Evolutionary conservation across 2,797 vertebrate genomes (phyloP).

Genomic region (Erpetoichthys calabaricus): DNA sequence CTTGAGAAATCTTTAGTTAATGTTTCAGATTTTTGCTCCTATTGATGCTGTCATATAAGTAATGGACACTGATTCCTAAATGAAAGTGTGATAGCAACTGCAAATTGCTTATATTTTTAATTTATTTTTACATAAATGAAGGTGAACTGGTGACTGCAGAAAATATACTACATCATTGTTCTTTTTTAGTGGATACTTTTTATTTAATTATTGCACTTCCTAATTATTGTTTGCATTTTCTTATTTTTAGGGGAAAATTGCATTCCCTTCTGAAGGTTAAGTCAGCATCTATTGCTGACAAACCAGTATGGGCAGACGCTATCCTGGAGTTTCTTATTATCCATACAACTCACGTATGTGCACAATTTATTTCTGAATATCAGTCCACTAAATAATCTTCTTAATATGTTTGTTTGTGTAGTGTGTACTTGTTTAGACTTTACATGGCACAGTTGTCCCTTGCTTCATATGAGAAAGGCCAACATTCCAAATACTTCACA

Average conservation of each 20-base stretch:
- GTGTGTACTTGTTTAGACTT: neutral
- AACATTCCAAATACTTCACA: neutral
- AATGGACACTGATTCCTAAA: no score
- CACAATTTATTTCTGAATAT: slow-evolving; percentile 8
- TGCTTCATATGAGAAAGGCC: neutral
- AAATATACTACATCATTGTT: neutral
- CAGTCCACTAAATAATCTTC: neutral
- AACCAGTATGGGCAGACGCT: slow-evolving; percentile 52
- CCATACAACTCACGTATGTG: slow-evolving; percentile 52
- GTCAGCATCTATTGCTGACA: slow-evolving; percentile 39
- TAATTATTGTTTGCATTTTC: slow-evolving; percentile 24
- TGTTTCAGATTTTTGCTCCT: no score
- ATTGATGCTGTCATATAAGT: no score
- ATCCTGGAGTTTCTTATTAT: slow-evolving; percentile 39
- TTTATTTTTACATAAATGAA: neutral
- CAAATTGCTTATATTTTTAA: neutral
- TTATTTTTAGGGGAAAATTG: slow-evolving; percentile 22
- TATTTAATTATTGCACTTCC: neutral
- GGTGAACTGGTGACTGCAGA: neutral
- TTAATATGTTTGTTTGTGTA: neutral
- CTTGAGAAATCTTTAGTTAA: no score
- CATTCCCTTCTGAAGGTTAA: slow-evolving; percentile 15
- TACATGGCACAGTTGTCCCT: neutral
- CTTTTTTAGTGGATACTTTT: neutral
- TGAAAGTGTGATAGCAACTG: no score